Evolutionary conservation across 2,113 vertebrate species (phyloP).

Genomic region (Sapayoa aenigma): DNA sequence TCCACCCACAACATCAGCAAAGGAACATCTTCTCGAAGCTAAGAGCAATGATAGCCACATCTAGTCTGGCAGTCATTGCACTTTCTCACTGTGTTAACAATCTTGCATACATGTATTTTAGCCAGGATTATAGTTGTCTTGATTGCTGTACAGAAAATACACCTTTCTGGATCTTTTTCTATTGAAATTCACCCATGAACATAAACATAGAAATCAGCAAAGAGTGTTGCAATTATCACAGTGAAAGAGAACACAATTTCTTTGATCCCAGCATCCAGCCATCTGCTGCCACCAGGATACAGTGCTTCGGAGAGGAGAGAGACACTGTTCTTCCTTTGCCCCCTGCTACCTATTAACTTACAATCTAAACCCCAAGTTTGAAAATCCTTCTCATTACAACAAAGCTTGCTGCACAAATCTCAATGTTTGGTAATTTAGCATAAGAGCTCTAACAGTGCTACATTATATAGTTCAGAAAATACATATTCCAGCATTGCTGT

Average conservation of each 20-base stretch:
- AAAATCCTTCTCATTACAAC: background rate
- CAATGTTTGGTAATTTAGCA: background rate
- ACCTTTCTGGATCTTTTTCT: background rate
- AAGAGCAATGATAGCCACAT: background rate
- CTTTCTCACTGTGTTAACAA: background rate
- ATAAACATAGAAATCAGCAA: background rate
- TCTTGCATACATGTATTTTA: background rate
- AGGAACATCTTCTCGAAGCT: background rate
- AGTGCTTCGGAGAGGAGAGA: background rate
- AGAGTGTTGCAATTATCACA: background rate
- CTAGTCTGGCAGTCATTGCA: background rate
- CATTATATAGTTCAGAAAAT: background rate
- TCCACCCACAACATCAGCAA: background rate
- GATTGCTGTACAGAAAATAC: background rate
- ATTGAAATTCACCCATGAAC: background rate
- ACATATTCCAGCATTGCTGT: background rate
- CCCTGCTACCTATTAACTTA: background rate
- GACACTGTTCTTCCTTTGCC: background rate
- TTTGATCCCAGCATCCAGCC: constrained; percentile 4
- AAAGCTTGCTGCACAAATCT: background rate
- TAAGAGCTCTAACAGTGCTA: background rate
- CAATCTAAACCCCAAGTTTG: background rate
- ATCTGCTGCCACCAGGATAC: background rate
- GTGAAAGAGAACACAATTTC: background rate
- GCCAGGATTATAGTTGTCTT: background rate